Evolutionary conservation across 1,140 invertebrate genomes (phyloP).

Genomic region (Propsilocerus akamusi): DNA sequence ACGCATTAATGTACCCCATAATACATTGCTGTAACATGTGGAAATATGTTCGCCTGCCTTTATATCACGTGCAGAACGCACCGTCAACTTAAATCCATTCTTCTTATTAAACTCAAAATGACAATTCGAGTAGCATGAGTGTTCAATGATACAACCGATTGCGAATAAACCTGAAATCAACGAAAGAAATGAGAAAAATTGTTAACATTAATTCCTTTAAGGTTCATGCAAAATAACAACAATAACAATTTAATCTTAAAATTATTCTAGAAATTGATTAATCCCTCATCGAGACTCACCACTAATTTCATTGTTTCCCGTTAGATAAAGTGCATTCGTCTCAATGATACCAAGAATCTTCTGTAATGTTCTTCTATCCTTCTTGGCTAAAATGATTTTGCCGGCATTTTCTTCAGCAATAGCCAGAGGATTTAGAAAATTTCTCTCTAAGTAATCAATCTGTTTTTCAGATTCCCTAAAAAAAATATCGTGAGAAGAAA

Average conservation of each 20-base stretch:
- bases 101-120: slow-evolving; percentile 40
- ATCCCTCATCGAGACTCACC: background rate
- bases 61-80: slow-evolving; percentile 42
- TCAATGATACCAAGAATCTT: slow-evolving; percentile 61
- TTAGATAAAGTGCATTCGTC: slow-evolving; percentile 31
- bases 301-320: background rate
- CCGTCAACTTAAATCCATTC: slow-evolving; percentile 35
- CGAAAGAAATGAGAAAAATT: background rate
- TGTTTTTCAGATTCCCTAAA: slow-evolving; percentile 38
- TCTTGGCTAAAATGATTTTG: slow-evolving; percentile 22
- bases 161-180: slow-evolving; percentile 35
- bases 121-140: slow-evolving; percentile 55
- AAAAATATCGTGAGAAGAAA: slow-evolving; percentile 14
- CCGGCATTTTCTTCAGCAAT: slow-evolving; percentile 14
- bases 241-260: background rate
- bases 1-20: slow-evolving; percentile 64
- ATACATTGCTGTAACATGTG: slow-evolving; percentile 69
- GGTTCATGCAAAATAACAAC: background rate
- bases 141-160: slow-evolving; percentile 52
- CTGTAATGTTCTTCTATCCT: slow-evolving; percentile 36
- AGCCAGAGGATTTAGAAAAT: slow-evolving; percentile 34
- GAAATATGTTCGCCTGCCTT: slow-evolving; percentile 47
- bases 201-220: background rate
- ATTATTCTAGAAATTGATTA: background rate
- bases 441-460: slow-evolving; percentile 36